Base-by-base conservation (phyloP, 2,113 vertebrate genomes). In the Mesocricetus auratus region DNA sequence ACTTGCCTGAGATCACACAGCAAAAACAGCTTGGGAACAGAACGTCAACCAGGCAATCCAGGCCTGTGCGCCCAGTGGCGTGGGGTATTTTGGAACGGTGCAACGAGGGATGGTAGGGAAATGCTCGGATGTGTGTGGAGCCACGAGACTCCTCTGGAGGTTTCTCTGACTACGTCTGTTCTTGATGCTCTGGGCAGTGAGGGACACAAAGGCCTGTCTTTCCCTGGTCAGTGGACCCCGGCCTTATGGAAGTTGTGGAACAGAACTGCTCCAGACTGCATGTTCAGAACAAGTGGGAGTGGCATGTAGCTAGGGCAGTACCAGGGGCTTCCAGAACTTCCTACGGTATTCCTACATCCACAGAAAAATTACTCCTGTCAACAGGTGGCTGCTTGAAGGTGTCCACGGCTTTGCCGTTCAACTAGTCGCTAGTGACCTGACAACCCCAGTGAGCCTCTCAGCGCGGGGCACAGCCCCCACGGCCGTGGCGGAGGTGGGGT, bases 361-460 rank as follows among this genome's bases (percentile, higher is more conserved):
- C 90, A 95, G 93, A 91, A 86, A 86, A 93, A 75, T 83, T 95
- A 95, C 97, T 96, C 97, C 97, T 94, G 96, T 95, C 97, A 96
- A 94, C 96, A 88, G 94, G 95, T 96, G 98, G 97, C 74, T 97
- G 97, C 96, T 68, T 97, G 97, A 97, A 96, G 97, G 89, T 88
- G 92, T 93, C 98, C 98, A 97, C 2, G 97, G 91, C 95, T 98
- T 96, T 98, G 97, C 98, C 95, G 91, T 97, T 98, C 98, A 97
- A 89, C 97, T 98, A 98, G 97, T 98, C 97, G 97, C 78, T 24
- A 50, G 13, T 50, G 50, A 0, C 26, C 96, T 96, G 98, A 93
- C 97, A 98, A 94, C 96, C 97, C 98, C 94, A 91, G 96, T 97
- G 97, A 95, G 85, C 95, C 75, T 96, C 96, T 96, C 96, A 16